Percentiles rank a stretch among this genome's conserved stretches.
These are phyloP conservation scores for Mimumesa dahlbomi DNA, from an alignment of 2,888 invertebrate genomes.

Conservation along the genomic window DNA sequence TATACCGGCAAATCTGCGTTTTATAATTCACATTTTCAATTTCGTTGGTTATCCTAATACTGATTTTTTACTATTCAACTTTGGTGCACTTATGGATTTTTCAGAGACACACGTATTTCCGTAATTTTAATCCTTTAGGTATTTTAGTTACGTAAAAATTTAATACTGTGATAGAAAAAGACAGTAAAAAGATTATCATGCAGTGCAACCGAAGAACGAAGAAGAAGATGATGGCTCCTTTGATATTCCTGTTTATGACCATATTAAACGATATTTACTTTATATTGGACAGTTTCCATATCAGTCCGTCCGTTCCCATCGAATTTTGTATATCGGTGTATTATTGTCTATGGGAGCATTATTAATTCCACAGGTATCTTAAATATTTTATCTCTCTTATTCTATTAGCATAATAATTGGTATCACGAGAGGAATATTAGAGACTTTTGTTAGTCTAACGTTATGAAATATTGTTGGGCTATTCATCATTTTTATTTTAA, in stretches of 20 bases:
- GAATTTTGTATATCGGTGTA: too few relatives aligned
- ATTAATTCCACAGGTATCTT: conserved; percentile 5
- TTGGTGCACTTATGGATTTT: too few relatives aligned
- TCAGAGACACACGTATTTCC: too few relatives aligned
- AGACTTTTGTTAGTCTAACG: not conserved
- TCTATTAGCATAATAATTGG: too few relatives aligned
- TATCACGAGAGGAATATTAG: not conserved
- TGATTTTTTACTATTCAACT: too few relatives aligned
- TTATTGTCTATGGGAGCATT: not conserved
- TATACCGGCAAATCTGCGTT: too few relatives aligned
- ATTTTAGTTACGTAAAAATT: not conserved
- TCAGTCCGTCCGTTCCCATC: not conserved
- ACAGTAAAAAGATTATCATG: not conserved
- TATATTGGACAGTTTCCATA: conserved; percentile 3
- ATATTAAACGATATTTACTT: not conserved
- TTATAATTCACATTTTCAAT: too few relatives aligned
- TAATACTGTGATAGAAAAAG: not conserved
- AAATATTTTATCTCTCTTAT: too few relatives aligned
- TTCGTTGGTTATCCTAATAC: too few relatives aligned
- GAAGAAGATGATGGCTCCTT: not conserved
- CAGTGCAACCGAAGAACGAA: not conserved
- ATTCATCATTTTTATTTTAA: not conserved
- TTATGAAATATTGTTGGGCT: not conserved
- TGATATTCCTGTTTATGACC: not conserved
- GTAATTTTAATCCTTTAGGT: too few relatives aligned